Evolutionary conservation across 2,888 invertebrate genomes (phyloP).

Genomic region (Drosophila siamana): DNA sequence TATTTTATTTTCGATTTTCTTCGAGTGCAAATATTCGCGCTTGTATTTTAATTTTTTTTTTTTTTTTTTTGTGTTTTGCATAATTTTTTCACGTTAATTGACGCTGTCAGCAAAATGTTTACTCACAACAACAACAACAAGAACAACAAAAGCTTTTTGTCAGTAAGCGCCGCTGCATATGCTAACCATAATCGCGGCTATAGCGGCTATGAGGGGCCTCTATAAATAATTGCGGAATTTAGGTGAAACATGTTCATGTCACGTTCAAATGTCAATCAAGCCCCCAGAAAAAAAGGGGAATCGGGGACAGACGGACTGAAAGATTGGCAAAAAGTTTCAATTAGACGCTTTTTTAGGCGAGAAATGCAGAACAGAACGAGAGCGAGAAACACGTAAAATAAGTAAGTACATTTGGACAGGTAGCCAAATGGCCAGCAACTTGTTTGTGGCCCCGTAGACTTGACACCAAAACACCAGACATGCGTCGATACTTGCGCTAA

Average conservation of each 20-base stretch:
- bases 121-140: too few relatives aligned
- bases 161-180: constrained; percentile 38
- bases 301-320: too few relatives aligned
- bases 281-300: too few relatives aligned
- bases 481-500: constrained; percentile 52
- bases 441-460: constrained; percentile 55
- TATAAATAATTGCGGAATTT: constrained; percentile 79
- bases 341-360: constrained; percentile 50
- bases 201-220: constrained; percentile 33
- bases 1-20: background rate
- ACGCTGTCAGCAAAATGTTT: constrained; percentile 70
- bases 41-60: constrained; percentile 8
- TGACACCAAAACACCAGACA: constrained; percentile 62
- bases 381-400: background rate
- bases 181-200: constrained; percentile 45
- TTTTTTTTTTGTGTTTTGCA: constrained; percentile 46
- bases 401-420: constrained; percentile 39
- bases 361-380: constrained; percentile 6
- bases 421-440: constrained; percentile 12
- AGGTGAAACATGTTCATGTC: constrained; percentile 80
- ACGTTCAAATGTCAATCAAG: constrained; percentile 78
- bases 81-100: constrained; percentile 65
- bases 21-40: constrained; percentile 24
- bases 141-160: constrained; percentile 26
- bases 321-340: constrained; percentile 45